Conservation (phyloP, 2,113 vertebrate species). For the Ascaphus truei region DNA sequence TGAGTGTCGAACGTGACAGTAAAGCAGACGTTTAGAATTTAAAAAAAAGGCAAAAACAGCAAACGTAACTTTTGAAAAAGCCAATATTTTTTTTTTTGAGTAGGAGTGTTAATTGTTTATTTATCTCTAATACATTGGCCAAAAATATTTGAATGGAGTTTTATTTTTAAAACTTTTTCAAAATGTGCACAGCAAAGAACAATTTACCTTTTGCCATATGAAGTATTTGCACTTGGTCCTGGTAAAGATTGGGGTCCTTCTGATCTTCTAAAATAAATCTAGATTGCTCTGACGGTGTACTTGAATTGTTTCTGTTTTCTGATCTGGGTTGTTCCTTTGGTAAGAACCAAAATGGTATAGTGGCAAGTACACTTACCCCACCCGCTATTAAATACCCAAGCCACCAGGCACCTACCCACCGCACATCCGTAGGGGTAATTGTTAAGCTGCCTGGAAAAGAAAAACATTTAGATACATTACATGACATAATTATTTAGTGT, state of each 20-base stretch:
- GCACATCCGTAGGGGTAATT: conserved; percentile 75
- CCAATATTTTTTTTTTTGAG: no score
- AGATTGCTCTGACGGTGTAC: conserved; percentile 68
- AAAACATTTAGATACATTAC: background rate
- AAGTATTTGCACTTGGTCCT: conserved; percentile 61
- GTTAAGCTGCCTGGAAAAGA: conserved; percentile 66
- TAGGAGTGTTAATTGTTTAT: no score
- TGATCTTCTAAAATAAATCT: conserved; percentile 72
- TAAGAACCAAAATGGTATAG: conserved; percentile 90
- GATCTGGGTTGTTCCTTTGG: conserved; percentile 72
- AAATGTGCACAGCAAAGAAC: no score
- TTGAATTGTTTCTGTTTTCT: conserved; percentile 55
- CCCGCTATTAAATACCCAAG: conserved; percentile 89
- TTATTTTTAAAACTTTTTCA: no score
- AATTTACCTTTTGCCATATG: conserved; percentile 77
- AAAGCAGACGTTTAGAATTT: no score
- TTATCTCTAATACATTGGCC: no score
- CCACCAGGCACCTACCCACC: conserved; percentile 97
- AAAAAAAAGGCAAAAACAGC: no score
- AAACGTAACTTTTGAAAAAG: no score
- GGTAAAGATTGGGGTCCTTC: conserved; percentile 47
- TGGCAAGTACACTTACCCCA: conserved; percentile 67
- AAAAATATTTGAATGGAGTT: no score
- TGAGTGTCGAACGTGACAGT: no score
- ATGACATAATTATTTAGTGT: no score